phyloP scores from a whole-genome alignment of 1,140 invertebrate genomes.

The Drosophila lowei region DNA sequence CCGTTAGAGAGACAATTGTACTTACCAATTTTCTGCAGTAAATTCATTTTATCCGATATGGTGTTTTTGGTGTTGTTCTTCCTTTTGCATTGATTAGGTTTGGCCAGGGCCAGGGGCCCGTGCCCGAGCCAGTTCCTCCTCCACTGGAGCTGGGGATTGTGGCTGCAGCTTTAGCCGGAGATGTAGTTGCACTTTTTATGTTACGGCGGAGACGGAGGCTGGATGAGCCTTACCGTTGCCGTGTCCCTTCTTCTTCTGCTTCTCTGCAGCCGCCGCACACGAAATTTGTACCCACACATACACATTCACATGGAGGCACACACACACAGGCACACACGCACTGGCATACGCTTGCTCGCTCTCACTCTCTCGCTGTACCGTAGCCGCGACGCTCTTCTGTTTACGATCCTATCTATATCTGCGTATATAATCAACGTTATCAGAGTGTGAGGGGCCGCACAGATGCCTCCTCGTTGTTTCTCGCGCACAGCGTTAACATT shows the following conservation, averaged over 20 bases:
- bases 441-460: conserved; percentile 41
- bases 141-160: not conserved
- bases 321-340: conserved; percentile 17
- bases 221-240: conserved; percentile 41
- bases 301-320: conserved; percentile 17
- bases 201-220: conserved; percentile 8
- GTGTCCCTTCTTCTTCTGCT: too few species aligned
- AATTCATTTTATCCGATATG: conserved; percentile 53
- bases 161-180: conserved; percentile 18
- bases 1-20: conserved; percentile 6
- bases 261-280: conserved; percentile 45
- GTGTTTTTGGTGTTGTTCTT: conserved; percentile 37
- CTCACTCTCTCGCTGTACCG: not conserved
- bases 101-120: conserved; percentile 16
- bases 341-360: conserved; percentile 6
- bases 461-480: conserved; percentile 21
- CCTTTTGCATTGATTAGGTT: conserved; percentile 21
- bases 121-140: too few species aligned
- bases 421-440: conserved; percentile 26
- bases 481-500: conserved; percentile 41
- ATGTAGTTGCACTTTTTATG: conserved; percentile 1
- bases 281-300: conserved; percentile 33
- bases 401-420: conserved; percentile 1
- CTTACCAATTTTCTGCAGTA: conserved; percentile 70
- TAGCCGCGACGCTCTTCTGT: conserved; percentile 2